phyloP scores from a whole-genome alignment of 2,113 vertebrate species.

The Varanus komodoensis region DNA sequence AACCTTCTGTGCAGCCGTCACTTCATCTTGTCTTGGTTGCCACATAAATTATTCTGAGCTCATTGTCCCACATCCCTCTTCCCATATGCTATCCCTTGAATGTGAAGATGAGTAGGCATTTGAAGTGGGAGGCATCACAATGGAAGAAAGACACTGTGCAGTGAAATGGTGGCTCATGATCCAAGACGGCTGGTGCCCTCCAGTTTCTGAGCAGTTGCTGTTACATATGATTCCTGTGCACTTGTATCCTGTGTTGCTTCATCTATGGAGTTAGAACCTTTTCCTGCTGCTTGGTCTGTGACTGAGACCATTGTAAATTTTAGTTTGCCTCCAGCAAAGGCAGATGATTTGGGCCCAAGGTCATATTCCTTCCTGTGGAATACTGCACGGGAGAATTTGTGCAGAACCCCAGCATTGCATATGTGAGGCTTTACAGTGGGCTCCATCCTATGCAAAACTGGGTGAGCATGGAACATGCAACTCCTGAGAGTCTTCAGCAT shows the following conservation, averaged over 20 bases:
- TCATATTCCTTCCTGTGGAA: slow-evolving; percentile 59
- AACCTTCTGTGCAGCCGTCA: neutral
- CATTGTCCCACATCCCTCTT: slow-evolving; percentile 58
- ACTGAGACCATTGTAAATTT: slow-evolving; percentile 3
- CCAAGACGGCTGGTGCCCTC: slow-evolving; percentile 41
- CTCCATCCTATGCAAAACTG: slow-evolving; percentile 64
- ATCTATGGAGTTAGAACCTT: neutral
- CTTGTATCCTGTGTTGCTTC: neutral
- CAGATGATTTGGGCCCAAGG: slow-evolving; percentile 66
- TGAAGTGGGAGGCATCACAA: slow-evolving; percentile 65
- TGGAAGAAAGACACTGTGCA: slow-evolving; percentile 49
- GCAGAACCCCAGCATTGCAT: slow-evolving; percentile 57
- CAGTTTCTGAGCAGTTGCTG: slow-evolving; percentile 4
- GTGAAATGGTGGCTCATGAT: neutral
- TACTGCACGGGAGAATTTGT: slow-evolving; percentile 65
- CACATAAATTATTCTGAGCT: slow-evolving; percentile 41
- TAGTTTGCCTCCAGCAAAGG: slow-evolving; percentile 49
- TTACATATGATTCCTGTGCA: neutral
- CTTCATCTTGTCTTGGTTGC: slow-evolving; percentile 24
- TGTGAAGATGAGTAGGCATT: slow-evolving; percentile 67
- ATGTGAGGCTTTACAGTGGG: slow-evolving; percentile 59
- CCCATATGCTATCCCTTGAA: slow-evolving; percentile 73
- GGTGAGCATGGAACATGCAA: slow-evolving; percentile 59
- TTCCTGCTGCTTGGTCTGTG: slow-evolving; percentile 24
- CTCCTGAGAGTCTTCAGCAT: slow-evolving; percentile 46